Base-by-base conservation (phyloP, 2,888 invertebrate species). In the Drosophila multiciliata region DNA sequence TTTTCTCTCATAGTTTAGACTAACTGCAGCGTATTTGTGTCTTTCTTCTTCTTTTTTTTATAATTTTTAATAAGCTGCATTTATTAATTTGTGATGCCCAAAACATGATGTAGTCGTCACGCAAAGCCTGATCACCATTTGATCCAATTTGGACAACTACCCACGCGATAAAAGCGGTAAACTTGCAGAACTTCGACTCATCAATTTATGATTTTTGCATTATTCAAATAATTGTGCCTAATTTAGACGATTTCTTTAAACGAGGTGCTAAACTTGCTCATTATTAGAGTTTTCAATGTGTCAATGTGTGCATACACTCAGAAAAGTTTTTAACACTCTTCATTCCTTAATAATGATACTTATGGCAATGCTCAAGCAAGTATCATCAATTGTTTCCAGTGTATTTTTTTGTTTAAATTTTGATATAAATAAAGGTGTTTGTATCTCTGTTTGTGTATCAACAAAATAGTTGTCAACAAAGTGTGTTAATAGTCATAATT, bases 21-120 rank as follows among this genome's bases (percentile, higher is more conserved):
- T 12, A n/a, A 23, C 49, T 73, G 68, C 61, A 69, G 32, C 40
- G 53, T 23, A 50, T 52, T 55, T 55, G 62, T 66, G 63, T 62
- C 26, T 49, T 58, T 64, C 38, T 45, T 45, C 12, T 45, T 45
- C 45, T 23, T 6, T 54, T 49, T 23, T 36, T 26, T 2, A 64
- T 29, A 42, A 50, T 60, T 73, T 66, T 49, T 64, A 61, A 77
- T 77, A 70, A 74, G 73, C 69, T 73, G 83, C 71, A 80, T 79
- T 75, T 80, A 87, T 82, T 80, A 82, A 87, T 77, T 66, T 80
- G 48, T 65, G 59, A 71, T 55, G 66, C 80, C 80, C 68, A 73
- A 78, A 76, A 78, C 75, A 80, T 60, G 73, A 61, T 80, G 59
- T 33, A 57, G 29, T 50, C 57, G 82, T 83, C 82, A 84, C 84